Evolutionary conservation across 2,797 vertebrate genomes (phyloP).

Genomic region (Heteromormyrus szaboi): DNA sequence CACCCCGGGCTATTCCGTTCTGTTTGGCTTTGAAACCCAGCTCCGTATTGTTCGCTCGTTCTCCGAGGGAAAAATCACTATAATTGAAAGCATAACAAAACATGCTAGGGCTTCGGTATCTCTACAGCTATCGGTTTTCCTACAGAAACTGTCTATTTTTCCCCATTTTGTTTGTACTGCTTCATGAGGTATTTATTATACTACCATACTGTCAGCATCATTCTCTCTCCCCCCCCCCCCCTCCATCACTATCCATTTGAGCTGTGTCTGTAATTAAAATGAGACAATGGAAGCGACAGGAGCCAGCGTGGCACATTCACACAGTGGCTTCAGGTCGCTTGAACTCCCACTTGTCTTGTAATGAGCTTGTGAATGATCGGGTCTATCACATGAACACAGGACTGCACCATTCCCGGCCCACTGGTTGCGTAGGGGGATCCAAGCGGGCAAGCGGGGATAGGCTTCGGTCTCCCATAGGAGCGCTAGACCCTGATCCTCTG

Average conservation of each 20-base stretch:
- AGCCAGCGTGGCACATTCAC: background rate
- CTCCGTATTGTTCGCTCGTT: slow-evolving; percentile 54
- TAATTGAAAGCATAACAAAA: slow-evolving; percentile 58
- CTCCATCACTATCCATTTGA: background rate
- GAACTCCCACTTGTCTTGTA: background rate
- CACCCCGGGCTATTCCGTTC: slow-evolving; percentile 57
- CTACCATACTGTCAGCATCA: background rate
- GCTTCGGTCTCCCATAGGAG: background rate
- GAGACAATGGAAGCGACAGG: background rate
- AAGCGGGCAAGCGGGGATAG: background rate
- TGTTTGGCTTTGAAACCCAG: slow-evolving; percentile 56
- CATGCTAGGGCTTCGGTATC: slow-evolving; percentile 37
- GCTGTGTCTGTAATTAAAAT: slow-evolving; percentile 12
- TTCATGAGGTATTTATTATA: slow-evolving; percentile 2
- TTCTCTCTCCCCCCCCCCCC: background rate
- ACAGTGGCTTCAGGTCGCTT: background rate
- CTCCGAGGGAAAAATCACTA: slow-evolving; percentile 47
- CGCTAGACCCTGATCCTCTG: background rate
- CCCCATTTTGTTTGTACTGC: slow-evolving; percentile 3
- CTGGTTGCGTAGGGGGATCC: background rate
- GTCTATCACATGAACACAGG: background rate
- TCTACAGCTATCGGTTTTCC: slow-evolving; percentile 13
- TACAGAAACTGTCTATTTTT: slow-evolving; percentile 9
- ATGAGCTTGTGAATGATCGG: background rate
- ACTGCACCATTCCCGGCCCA: background rate